Conservation (phyloP, 2,797 vertebrate species). For the Molossus molossus region DNA sequence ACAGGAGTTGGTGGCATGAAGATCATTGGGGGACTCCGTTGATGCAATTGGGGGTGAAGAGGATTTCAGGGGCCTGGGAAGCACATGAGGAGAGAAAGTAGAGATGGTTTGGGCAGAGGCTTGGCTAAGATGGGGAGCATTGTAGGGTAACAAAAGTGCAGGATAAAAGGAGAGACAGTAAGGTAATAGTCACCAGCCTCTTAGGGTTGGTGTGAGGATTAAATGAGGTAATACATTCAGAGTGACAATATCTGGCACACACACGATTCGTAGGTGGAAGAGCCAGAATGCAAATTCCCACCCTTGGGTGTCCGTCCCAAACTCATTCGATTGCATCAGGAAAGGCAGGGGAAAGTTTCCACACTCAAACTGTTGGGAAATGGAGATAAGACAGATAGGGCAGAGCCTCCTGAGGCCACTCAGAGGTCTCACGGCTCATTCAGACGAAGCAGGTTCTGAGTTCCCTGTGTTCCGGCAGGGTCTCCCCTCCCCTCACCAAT, state of each 20-base stretch:
- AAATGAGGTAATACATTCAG: not conserved
- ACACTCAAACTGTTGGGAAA: not conserved
- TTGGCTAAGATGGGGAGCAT: not conserved
- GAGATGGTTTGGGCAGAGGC: not conserved
- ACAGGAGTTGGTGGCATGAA: not conserved
- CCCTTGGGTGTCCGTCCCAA: not conserved
- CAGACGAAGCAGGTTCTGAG: not conserved
- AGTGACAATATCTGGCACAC: not conserved
- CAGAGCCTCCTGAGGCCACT: not conserved
- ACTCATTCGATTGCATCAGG: not conserved
- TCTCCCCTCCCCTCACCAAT: not conserved
- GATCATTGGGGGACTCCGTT: not conserved
- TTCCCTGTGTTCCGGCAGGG: not conserved
- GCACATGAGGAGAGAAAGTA: not conserved
- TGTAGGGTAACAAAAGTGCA: not conserved
- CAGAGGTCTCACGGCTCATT: not conserved
- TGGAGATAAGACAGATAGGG: not conserved
- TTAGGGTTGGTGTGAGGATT: not conserved
- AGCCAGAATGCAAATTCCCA: not conserved
- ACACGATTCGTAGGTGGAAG: not conserved
- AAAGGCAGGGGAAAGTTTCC: not conserved
- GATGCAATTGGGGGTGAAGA: not conserved
- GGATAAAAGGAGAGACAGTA: not conserved
- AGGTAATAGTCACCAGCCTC: not conserved
- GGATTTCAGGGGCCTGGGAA: not conserved